Evolutionary conservation across 2,888 invertebrate genomes (phyloP).

Genomic region (Cerastis rubricosa): DNA sequence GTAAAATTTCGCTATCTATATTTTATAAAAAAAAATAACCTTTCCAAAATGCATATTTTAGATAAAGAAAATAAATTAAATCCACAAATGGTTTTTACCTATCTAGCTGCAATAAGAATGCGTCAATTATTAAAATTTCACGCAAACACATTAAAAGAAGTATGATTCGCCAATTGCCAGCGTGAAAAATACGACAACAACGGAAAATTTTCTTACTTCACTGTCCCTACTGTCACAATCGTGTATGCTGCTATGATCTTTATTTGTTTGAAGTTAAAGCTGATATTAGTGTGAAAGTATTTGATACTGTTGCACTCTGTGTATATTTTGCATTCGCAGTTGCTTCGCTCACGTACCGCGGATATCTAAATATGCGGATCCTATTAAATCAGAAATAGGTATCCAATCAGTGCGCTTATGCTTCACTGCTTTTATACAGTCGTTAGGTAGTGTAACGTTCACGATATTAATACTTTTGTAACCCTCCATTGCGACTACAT

Average conservation of each 20-base stretch:
- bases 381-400: slow-evolving; percentile 85
- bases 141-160: slow-evolving; percentile 56
- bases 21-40: neutral
- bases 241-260: slow-evolving; percentile 29
- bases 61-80: slow-evolving; percentile 50
- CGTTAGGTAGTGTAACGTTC: slow-evolving; percentile 72
- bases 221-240: slow-evolving; percentile 51
- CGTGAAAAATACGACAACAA: slow-evolving; percentile 60
- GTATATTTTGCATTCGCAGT: slow-evolving; percentile 35
- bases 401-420: slow-evolving; percentile 83
- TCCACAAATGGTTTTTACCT: slow-evolving; percentile 28
- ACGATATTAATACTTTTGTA: slow-evolving; percentile 66
- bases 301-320: slow-evolving; percentile 33
- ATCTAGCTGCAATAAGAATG: slow-evolving; percentile 47
- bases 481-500: slow-evolving; percentile 59
- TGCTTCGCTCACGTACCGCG: slow-evolving; percentile 66
- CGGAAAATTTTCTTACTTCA: slow-evolving; percentile 24
- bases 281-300: slow-evolving; percentile 11
- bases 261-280: slow-evolving; percentile 22
- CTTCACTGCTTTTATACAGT: slow-evolving; percentile 78
- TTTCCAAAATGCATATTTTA: slow-evolving; percentile 16
- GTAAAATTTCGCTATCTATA: neutral
- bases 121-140: slow-evolving; percentile 69
- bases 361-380: slow-evolving; percentile 76
- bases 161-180: slow-evolving; percentile 51